These are phyloP conservation scores for Hemithea aestivaria DNA, from an alignment of 2,888 invertebrate species.

Conservation along the genomic window DNA sequence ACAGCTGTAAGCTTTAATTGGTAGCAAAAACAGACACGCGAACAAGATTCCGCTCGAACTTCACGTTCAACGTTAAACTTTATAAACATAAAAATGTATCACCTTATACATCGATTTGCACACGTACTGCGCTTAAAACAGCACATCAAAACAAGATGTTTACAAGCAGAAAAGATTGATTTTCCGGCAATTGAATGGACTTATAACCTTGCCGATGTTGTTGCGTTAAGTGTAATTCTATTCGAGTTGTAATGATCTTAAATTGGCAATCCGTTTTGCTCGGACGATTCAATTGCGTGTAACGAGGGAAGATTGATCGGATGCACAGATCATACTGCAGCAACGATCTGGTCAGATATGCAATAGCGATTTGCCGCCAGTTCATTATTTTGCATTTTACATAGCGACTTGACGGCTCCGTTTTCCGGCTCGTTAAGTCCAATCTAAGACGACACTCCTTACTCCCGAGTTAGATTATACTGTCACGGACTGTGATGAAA, in stretches of 20 bases:
- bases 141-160: constrained; percentile 23
- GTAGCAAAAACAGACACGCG: constrained; percentile 40
- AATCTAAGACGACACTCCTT: constrained; percentile 22
- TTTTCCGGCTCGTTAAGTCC: constrained; percentile 40
- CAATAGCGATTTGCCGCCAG: constrained; percentile 56
- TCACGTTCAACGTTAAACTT: constrained; percentile 16
- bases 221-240: constrained; percentile 41
- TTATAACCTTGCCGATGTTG: constrained; percentile 32
- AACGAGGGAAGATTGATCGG: constrained; percentile 49
- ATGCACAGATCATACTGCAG: constrained; percentile 43
- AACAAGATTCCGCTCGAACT: constrained; percentile 30
- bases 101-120: constrained; percentile 18
- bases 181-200: constrained; percentile 24
- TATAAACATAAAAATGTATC: constrained; percentile 11
- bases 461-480: constrained; percentile 12
- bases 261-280: constrained; percentile 59
- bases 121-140: constrained; percentile 12
- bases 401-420: constrained; percentile 31
- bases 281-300: constrained; percentile 50
- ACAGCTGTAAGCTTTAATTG: constrained; percentile 47
- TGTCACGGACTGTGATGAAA: constrained; percentile 30
- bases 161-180: constrained; percentile 29
- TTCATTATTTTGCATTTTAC: constrained; percentile 41
- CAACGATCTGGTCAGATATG: constrained; percentile 33
- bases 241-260: constrained; percentile 48